Evolutionary conservation across 2,797 vertebrate genomes (phyloP).

Genomic region (Lates japonicus): DNA sequence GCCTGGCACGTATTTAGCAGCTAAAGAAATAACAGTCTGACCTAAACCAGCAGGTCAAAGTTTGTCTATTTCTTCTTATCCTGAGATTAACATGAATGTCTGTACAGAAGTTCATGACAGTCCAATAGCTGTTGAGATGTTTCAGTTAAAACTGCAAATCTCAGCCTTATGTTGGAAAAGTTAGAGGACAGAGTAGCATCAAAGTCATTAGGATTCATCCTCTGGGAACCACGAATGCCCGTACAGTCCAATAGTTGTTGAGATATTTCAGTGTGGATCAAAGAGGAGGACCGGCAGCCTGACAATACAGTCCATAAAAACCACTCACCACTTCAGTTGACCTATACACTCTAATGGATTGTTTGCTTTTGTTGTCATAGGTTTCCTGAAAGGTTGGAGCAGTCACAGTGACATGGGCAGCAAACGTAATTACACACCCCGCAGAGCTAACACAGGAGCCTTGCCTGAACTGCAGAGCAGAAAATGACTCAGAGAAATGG

Average conservation of each 20-base stretch:
- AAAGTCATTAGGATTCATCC: no score
- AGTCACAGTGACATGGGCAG: conserved; percentile 68
- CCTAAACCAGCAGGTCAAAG: no score
- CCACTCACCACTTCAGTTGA: neutral
- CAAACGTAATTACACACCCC: conserved; percentile 32
- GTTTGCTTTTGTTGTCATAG: conserved; percentile 31
- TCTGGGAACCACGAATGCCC: neutral
- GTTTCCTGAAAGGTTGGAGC: conserved; percentile 35
- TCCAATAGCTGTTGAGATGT: no score
- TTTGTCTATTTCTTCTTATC: neutral
- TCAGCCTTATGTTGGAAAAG: neutral
- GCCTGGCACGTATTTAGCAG: no score
- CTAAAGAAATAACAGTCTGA: no score
- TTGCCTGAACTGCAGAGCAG: conserved; percentile 15
- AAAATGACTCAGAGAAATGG: conserved; percentile 77
- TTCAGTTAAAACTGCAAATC: no score
- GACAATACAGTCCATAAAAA: neutral
- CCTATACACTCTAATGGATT: neutral
- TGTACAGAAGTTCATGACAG: neutral
- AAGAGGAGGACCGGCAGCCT: neutral
- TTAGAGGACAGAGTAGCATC: neutral
- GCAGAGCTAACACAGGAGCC: conserved; percentile 53
- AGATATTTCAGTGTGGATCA: neutral
- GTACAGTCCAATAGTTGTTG: neutral
- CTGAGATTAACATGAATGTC: neutral